phyloP scores from a whole-genome alignment of 2,113 vertebrate genomes.

The Pteronura brasiliensis region DNA sequence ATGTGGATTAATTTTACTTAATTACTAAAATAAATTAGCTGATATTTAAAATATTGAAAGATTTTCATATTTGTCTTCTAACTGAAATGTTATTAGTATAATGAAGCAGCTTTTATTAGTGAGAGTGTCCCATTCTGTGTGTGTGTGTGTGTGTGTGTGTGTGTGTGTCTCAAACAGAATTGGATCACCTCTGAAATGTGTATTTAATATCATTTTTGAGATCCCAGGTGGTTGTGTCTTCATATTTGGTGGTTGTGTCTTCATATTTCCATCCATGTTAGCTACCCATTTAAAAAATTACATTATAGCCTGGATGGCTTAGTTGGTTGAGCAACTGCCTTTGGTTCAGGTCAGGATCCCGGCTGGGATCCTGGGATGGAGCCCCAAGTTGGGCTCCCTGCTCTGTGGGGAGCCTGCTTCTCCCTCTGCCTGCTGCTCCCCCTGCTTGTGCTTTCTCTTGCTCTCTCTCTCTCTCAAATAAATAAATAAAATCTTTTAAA shows the following conservation, averaged over 20 bases:
- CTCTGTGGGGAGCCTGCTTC: no score
- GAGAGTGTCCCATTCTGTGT: no score
- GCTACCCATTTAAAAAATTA: slow-evolving; percentile 46
- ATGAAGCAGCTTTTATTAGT: slow-evolving; percentile 2
- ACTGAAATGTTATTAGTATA: neutral
- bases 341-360: no score
- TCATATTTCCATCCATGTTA: slow-evolving; percentile 32
- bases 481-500: neutral
- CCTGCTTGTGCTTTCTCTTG: no score
- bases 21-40: neutral
- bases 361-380: no score
- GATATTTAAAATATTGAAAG: neutral
- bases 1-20: neutral
- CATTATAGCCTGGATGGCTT: neutral
- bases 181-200: slow-evolving; percentile 62
- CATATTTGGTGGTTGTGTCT: slow-evolving; percentile 49
- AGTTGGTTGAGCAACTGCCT: no score
- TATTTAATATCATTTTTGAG: slow-evolving; percentile 54
- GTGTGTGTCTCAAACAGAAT: neutral
- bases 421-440: no score
- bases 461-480: no score
- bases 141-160: neutral
- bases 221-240: slow-evolving; percentile 50
- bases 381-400: no score
- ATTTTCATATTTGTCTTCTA: neutral